phyloP scores from a whole-genome alignment of 2,113 vertebrate species.

The Pollimyrus isidori region DNA sequence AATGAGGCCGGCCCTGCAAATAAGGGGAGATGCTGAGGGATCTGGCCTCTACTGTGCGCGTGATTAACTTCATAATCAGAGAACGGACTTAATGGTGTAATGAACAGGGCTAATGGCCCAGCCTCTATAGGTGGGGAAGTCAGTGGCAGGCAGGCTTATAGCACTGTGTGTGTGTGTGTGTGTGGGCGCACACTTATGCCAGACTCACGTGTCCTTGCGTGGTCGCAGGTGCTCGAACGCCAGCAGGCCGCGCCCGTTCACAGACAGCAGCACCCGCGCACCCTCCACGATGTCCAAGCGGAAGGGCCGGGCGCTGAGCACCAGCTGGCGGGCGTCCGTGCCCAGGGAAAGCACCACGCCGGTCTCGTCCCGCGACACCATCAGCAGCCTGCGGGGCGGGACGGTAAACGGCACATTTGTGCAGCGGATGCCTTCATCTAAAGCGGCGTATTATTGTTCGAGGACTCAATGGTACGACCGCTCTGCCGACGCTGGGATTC shows the following conservation, averaged over 20 bases:
- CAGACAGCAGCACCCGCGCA: slow-evolving; percentile 72
- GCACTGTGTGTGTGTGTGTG: background rate
- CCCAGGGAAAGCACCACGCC: slow-evolving; percentile 73
- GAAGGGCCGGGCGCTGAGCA: slow-evolving; percentile 75
- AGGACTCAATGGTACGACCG: background rate
- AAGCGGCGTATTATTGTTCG: background rate
- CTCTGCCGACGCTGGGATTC: background rate
- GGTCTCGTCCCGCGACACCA: slow-evolving; percentile 74
- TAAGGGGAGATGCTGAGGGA: background rate
- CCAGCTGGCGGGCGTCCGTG: slow-evolving; percentile 64
- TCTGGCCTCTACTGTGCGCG: background rate
- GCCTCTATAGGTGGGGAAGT: background rate
- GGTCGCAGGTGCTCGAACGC: slow-evolving; percentile 77
- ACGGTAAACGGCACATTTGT: background rate
- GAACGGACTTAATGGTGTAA: background rate
- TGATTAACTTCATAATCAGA: background rate
- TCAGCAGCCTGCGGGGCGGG: slow-evolving; percentile 56
- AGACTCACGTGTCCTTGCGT: slow-evolving; percentile 84
- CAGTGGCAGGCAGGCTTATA: background rate
- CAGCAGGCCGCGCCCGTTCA: slow-evolving; percentile 82
- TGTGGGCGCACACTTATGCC: background rate
- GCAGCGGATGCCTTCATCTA: background rate
- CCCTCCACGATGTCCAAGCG: slow-evolving; percentile 79
- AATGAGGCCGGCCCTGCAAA: background rate
- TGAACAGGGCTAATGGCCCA: background rate